phyloP scores from a whole-genome alignment of 2,888 invertebrate genomes.

The Thalpophila matura region DNA sequence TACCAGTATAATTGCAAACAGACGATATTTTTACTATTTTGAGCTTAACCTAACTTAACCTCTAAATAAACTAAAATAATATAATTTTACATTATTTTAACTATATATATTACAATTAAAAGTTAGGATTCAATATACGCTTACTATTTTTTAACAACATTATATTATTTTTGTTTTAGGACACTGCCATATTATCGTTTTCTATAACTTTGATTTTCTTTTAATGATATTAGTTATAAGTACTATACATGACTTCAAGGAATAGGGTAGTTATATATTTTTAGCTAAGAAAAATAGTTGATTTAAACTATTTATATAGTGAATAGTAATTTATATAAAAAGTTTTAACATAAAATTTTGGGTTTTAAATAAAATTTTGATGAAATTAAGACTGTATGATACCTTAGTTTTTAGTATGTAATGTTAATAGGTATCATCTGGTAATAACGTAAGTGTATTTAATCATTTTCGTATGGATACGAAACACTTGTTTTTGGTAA shows the following conservation, averaged over 20 bases:
- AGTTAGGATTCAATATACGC: conserved; percentile 79
- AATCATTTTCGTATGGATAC: conserved; percentile 56
- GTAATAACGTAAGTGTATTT: conserved; percentile 56
- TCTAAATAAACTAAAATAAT: conserved; percentile 45
- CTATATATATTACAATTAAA: conserved; percentile 56
- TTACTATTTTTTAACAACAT: conserved; percentile 82
- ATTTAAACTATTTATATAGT: conserved; percentile 65
- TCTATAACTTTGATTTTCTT: conserved; percentile 56
- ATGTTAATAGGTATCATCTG: conserved; percentile 59
- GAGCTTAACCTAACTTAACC: conserved; percentile 24
- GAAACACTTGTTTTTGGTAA: conserved; percentile 57
- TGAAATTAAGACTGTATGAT: conserved; percentile 84
- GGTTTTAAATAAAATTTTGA: conserved; percentile 66
- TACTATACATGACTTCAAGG: conserved; percentile 57
- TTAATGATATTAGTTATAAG: conserved; percentile 53
- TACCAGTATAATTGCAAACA: conserved; percentile 44
- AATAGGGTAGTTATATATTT: conserved; percentile 63
- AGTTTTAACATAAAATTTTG: conserved; percentile 60
- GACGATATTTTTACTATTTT: conserved; percentile 40
- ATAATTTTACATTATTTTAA: conserved; percentile 64
- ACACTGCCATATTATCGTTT: conserved; percentile 83
- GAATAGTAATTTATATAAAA: conserved; percentile 66
- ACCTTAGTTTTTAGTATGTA: conserved; percentile 61
- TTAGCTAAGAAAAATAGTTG: conserved; percentile 61
- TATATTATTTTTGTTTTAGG: conserved; percentile 70